Base-by-base conservation (phyloP, 2,113 vertebrate genomes). In the Gallinago paraguaiae region DNA sequence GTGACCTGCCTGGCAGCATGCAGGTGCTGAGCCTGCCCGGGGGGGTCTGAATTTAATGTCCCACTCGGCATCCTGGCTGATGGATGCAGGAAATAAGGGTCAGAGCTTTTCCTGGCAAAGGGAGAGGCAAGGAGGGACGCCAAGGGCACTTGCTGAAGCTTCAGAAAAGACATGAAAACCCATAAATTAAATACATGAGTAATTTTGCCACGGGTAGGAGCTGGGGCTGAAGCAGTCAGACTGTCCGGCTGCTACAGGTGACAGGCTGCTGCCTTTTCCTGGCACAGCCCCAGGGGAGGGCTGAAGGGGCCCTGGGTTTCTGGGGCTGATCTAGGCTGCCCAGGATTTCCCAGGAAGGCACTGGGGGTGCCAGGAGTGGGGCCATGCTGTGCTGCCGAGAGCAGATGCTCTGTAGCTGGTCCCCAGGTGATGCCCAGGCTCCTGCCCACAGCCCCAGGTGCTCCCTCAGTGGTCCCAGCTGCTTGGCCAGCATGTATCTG, bases 21-120 rank as follows among this genome's bases (percentile, higher is more conserved):
- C 1, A 0, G 16, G 5, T 0, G 0, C 17, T 2, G 9, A 37
- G 30, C 37, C 50, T 27, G 31, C 28, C 43, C 19, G 0, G 0
- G 0, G 0, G 3, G 12, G 4, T 13, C 31, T 13, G 70, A 8
- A 14, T 11, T 50, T 17, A 16, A 15, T 5, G 24, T 24, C 45
- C 28, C 13, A 3, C n/a, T n/a, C n/a, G 3, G 24, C 35, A 24
- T 6, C 1, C 1, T 0, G 1, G 27, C 11, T 8, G 10, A 17
- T 8, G 9, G 59, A 35, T 33, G 39, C n/a, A 50, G 0, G 1
- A 16, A 43, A 65, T 10, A 7, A 18, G 7, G 7, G 9, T 6
- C 61, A 30, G 8, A 43, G 53, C 23, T 72, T 59, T 41, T 63
- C 22, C 22, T 54, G 46, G 22, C 13, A 23, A 31, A 41, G 6